These are phyloP conservation scores for Heliconius nattereri DNA, from an alignment of 1,140 invertebrate species.

Conservation along the genomic window DNA sequence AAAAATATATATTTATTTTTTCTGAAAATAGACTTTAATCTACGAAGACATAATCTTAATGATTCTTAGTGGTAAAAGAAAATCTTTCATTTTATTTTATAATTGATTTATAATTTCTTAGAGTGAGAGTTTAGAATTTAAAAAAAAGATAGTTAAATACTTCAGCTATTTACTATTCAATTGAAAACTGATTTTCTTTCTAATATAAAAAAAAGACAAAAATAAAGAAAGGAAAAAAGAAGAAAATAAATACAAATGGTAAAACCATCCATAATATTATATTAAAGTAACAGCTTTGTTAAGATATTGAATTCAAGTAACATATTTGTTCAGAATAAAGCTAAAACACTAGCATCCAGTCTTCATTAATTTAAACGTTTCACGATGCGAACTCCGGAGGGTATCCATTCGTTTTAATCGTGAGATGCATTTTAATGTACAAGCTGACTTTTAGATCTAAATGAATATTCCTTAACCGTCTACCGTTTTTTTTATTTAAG, in stretches of 20 bases:
- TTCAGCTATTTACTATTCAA: too few species aligned
- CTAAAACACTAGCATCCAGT: constrained; percentile 16
- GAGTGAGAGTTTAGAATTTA: too few species aligned
- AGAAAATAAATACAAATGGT: background rate
- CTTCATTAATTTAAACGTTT: constrained; percentile 42
- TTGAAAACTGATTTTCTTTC: too few species aligned
- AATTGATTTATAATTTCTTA: too few species aligned
- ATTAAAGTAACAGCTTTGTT: background rate
- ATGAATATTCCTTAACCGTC: constrained; percentile 33
- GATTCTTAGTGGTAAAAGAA: too few species aligned
- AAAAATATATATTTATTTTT: too few species aligned
- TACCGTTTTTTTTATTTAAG: background rate
- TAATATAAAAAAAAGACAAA: too few species aligned
- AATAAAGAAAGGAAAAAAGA: too few species aligned
- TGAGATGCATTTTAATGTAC: constrained; percentile 43
- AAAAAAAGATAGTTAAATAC: too few species aligned
- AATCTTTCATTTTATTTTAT: too few species aligned
- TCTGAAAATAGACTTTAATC: too few species aligned
- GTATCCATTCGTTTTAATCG: constrained; percentile 33
- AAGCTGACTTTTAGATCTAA: constrained; percentile 40
- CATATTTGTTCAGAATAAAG: constrained; percentile 10
- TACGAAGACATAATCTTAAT: too few species aligned
- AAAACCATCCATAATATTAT: background rate
- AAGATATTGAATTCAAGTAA: constrained; percentile 7
- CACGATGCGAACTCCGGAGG: constrained; percentile 28